phyloP scores from a whole-genome alignment of 2,888 invertebrate species.

The Sipunculus nudus region DNA sequence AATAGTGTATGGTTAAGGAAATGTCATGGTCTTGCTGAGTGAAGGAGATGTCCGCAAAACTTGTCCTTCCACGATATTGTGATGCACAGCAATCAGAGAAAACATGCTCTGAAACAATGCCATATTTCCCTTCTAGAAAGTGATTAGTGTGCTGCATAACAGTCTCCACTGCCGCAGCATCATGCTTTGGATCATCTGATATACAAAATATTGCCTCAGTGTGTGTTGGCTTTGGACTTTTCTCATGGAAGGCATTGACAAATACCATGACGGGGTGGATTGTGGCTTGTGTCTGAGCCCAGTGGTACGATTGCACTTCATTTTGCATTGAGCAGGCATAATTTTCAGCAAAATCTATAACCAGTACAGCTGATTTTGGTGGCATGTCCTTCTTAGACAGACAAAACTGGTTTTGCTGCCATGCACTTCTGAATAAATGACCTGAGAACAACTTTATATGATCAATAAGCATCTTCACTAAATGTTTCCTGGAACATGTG shows the following conservation, averaged over 20 bases:
- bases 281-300: neutral
- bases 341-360: neutral
- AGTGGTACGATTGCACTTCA: neutral
- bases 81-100: conserved; percentile 4
- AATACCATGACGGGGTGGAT: neutral
- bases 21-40: neutral
- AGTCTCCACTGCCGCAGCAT: neutral
- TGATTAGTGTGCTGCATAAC: neutral
- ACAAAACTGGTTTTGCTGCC: neutral
- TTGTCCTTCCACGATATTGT: neutral
- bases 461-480: neutral
- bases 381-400: neutral
- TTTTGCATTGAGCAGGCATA: neutral
- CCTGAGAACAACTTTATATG: neutral
- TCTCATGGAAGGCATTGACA: neutral
- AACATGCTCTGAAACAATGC: neutral
- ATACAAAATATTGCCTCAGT: neutral
- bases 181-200: neutral
- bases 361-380: neutral
- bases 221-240: neutral
- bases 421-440: neutral
- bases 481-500: neutral
- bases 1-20: neutral
- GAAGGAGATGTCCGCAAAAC: neutral
- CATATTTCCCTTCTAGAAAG: neutral